Evolutionary conservation across 1,140 invertebrate species (phyloP).

Genomic region (Liolophura sinensis): DNA sequence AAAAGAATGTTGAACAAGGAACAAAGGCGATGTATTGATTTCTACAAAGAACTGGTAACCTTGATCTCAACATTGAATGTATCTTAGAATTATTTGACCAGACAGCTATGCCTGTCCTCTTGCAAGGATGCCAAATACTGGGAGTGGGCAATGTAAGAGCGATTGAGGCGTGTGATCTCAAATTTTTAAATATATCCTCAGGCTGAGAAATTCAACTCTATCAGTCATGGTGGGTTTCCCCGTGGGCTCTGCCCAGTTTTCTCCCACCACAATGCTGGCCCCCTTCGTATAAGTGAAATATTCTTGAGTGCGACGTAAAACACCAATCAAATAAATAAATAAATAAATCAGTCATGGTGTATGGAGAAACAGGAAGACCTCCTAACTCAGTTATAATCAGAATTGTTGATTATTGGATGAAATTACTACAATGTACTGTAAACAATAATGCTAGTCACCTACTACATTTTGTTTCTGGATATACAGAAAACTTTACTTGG

Average conservation of each 20-base stretch:
- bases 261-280: no score
- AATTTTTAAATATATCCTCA: slow-evolving; percentile 12
- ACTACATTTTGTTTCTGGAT: not conserved
- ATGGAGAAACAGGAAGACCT: slow-evolving; percentile 9
- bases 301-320: no score
- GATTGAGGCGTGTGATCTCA: slow-evolving; percentile 8
- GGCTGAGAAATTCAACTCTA: slow-evolving; percentile 8
- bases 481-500: slow-evolving; percentile 4
- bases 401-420: slow-evolving; percentile 13
- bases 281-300: no score
- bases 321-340: no score
- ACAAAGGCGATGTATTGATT: no score
- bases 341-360: no score
- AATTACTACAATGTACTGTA: not conserved
- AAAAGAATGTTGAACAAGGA: no score
- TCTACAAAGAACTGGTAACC: slow-evolving; percentile 1
- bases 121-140: slow-evolving; percentile 16
- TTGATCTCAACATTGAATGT: slow-evolving; percentile 8
- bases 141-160: slow-evolving; percentile 4
- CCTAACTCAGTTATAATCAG: slow-evolving; percentile 6
- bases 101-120: slow-evolving; percentile 12
- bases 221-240: slow-evolving; percentile 2
- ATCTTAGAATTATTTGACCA: slow-evolving; percentile 15
- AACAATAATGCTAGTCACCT: slow-evolving; percentile 1
- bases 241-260: no score